phyloP scores from a whole-genome alignment of 30 jellyfish, hydroid and myxozoan species.

The Aurelia aurita complex sp. Pacific region DNA sequence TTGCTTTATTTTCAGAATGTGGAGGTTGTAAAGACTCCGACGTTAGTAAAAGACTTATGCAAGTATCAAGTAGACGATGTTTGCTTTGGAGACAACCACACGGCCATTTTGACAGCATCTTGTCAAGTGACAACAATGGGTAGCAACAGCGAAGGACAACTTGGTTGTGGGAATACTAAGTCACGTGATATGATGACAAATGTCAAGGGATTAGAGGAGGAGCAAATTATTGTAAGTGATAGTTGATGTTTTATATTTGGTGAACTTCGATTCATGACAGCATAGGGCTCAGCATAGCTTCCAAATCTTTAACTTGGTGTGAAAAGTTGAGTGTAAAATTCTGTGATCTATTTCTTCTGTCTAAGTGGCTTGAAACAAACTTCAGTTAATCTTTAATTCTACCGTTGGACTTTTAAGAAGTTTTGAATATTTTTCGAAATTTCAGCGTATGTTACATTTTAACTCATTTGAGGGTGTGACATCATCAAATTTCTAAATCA shows the following conservation, averaged over 20 bases:
- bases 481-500: no score
- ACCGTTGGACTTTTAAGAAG: no score
- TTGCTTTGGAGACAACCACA: constrained; percentile 73
- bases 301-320: no score
- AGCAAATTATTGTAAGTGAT: constrained; percentile 57
- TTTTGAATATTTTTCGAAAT: no score
- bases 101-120: constrained; percentile 67
- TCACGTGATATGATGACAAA: constrained; percentile 72
- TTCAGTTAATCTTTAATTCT: no score
- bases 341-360: no score
- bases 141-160: constrained; percentile 82
- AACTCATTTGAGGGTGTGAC: no score
- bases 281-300: neutral
- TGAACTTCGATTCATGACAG: neutral
- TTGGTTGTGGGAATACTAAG: constrained; percentile 83
- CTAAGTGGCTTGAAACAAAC: no score
- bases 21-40: constrained; percentile 56
- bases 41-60: constrained; percentile 77
- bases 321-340: no score
- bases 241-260: neutral
- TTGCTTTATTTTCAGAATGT: constrained; percentile 24
- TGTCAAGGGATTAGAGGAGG: constrained; percentile 90
- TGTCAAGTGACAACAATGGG: constrained; percentile 82
- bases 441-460: no score
- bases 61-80: constrained; percentile 63